Conservation (phyloP, 2,888 invertebrate species). For the Sarcophaga variegata region DNA sequence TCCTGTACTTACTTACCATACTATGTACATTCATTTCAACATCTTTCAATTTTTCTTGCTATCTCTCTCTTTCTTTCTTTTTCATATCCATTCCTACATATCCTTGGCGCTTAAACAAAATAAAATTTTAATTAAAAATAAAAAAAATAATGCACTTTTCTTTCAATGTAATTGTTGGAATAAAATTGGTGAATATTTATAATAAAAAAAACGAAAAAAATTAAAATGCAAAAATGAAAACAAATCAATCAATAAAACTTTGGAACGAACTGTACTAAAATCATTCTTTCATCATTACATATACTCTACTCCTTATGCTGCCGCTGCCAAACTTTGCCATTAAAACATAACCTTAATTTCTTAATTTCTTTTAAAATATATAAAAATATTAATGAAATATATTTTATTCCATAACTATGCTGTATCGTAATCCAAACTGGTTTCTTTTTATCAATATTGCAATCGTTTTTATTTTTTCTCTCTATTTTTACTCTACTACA, state of each 20-base stretch:
- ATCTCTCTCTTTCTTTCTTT: slow-evolving; percentile 37
- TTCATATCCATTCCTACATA: slow-evolving; percentile 48
- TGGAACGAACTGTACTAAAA: slow-evolving; percentile 28
- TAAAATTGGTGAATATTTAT: slow-evolving; percentile 54
- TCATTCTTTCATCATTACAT: slow-evolving; percentile 46
- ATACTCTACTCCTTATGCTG: slow-evolving; percentile 41
- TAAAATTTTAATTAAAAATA: too few species aligned
- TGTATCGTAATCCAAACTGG: slow-evolving; percentile 37
- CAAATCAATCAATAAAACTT: slow-evolving; percentile 3
- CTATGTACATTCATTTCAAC: slow-evolving; percentile 48
- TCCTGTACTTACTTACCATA: slow-evolving; percentile 26
- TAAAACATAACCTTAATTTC: too few species aligned
- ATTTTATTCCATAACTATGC: slow-evolving; percentile 26
- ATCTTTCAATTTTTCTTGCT: slow-evolving; percentile 34
- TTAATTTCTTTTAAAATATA: too few species aligned
- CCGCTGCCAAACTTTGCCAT: slow-evolving; percentile 17
- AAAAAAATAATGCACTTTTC: too few species aligned
- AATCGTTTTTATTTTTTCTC: background rate
- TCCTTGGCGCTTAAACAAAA: slow-evolving; percentile 51
- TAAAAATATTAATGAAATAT: slow-evolving; percentile 18
- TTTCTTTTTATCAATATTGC: slow-evolving; percentile 53
- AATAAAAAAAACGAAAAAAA: slow-evolving; percentile 16
- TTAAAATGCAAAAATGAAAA: background rate
- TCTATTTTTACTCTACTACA: slow-evolving; percentile 42
- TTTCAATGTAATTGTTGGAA: background rate